phyloP scores from a whole-genome alignment of 53 echinoderm and acorn worm species.

The Stichopus horrens region DNA sequence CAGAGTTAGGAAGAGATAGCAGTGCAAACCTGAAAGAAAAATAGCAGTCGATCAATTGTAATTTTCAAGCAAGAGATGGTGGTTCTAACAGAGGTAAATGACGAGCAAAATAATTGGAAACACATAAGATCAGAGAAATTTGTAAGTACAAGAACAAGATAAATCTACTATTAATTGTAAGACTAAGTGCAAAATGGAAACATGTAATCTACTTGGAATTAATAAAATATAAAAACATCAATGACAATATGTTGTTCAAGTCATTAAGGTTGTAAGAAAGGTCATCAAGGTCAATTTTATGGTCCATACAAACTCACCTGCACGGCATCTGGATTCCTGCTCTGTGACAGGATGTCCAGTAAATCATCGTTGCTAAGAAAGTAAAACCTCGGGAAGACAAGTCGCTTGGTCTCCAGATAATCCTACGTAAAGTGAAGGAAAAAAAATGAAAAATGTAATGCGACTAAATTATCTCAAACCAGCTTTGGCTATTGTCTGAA shows the following conservation, averaged over 20 bases:
- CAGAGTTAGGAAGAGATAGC: too few species aligned
- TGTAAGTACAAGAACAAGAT: too few species aligned
- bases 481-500: not conserved
- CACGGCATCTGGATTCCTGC: constrained; percentile 98
- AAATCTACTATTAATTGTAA: too few species aligned
- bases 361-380: constrained; percentile 99
- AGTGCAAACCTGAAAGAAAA: too few species aligned
- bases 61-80: too few species aligned
- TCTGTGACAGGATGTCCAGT: constrained; percentile 95
- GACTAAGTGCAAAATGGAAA: too few species aligned
- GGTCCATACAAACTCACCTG: constrained; percentile 58
- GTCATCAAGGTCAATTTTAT: not conserved
- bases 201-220: not conserved
- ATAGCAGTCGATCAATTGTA: too few species aligned
- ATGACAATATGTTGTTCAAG: not conserved
- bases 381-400: constrained; percentile 98
- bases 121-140: too few species aligned
- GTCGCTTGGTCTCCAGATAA: constrained; percentile 94
- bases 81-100: too few species aligned
- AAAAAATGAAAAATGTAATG: not conserved
- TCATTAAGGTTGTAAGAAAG: not conserved
- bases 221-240: not conserved
- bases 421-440: constrained; percentile 55
- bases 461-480: too few species aligned
- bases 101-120: too few species aligned